Evolutionary conservation across 2,113 vertebrate species (phyloP).

Genomic region (Grantiella picta): DNA sequence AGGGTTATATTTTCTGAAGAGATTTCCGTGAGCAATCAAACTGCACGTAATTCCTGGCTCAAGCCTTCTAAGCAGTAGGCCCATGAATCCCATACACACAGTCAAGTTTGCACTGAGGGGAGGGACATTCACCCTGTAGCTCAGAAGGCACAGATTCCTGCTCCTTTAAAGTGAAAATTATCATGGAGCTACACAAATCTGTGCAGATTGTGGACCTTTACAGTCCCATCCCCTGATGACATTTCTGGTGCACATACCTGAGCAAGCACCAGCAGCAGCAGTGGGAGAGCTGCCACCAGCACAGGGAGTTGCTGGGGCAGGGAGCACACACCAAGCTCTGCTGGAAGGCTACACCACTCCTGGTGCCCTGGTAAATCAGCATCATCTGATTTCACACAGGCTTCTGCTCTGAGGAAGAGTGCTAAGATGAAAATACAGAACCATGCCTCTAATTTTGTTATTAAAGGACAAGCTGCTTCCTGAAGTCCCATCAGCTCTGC

Average conservation of each 20-base stretch:
- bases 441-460: background rate
- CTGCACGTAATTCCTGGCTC: background rate
- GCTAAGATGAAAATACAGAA: background rate
- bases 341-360: background rate
- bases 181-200: background rate
- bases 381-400: background rate
- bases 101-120: background rate
- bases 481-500: background rate
- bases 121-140: background rate
- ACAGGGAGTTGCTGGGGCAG: background rate
- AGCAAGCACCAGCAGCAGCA: background rate
- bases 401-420: background rate
- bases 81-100: background rate
- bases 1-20: background rate
- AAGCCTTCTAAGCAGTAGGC: background rate
- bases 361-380: background rate
- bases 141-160: background rate
- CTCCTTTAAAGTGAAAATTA: background rate
- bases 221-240: too few species aligned
- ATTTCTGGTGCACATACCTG: background rate
- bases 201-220: background rate
- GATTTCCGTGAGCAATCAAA: background rate
- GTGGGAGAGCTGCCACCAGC: background rate
- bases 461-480: background rate
- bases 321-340: background rate